Evolutionary conservation across 1,140 invertebrate genomes (phyloP), one percentile per base, ranked within the genome.

Genomic region (Oppia nitens): DNA sequence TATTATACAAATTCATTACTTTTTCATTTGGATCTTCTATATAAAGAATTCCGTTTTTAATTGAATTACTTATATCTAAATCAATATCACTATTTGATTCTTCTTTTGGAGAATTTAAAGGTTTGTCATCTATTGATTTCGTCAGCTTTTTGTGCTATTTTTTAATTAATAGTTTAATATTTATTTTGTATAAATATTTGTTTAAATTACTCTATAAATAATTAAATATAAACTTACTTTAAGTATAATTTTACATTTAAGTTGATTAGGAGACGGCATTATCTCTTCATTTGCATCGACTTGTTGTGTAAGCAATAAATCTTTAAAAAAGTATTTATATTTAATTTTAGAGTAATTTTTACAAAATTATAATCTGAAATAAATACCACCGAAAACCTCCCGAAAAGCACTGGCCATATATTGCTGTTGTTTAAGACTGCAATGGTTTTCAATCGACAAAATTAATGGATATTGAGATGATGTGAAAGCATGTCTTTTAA

Each of bases 401-500:
- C 78, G 71, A 72, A 98, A 84, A 3, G 83, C 81, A 59, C 78
- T 77, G 0, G 94, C 94, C 95, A 98, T 98, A 70, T 88, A 87
- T 53, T 90, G 77, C 71, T 98, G 95, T 68, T 98, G 94, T 4
- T 85, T 83, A 52, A 97, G 71, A 0, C 86, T 85, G 71, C 94
- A 98, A 70, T 98, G 96, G 70, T 99, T 94, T 75, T 99, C 95
- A 61, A 99, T 95, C 0, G 93, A 97, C 21, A 98, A 72, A 65
- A 98, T 96, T 0, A 98, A 81, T n/a, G 95, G 95, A 75, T 88
- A 86, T 79, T 94, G 87, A 3, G 91, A 96, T 4, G 83, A 83
- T 9, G 81, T 77, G 75, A 98, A 98, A 6, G 94, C 93, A 71
- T 98, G 86, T 63, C 97, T 89, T 70, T 87, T 90, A 47, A 98